A percentile compares a stretch with the other conserved stretches of the same genome.
Evolutionary conservation across 2,888 invertebrate species (phyloP).

Genomic region (Aproaerema taeniolella): DNA sequence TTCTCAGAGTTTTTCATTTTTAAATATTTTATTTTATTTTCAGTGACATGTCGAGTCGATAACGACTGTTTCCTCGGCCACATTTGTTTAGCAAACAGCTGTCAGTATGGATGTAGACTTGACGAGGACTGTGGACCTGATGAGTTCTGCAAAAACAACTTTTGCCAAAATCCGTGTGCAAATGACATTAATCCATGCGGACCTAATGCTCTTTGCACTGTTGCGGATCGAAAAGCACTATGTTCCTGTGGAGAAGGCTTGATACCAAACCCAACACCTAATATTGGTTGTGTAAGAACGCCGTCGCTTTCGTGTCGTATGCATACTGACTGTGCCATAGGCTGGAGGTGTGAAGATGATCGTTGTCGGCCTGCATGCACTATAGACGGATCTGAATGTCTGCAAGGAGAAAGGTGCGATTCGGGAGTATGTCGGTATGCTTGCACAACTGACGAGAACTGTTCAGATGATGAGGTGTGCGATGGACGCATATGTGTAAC

Average conservation of each 20-base stretch:
- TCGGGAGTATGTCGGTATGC: conserved; percentile 89
- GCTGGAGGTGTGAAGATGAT: conserved; percentile 84
- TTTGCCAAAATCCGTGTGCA: conserved; percentile 87
- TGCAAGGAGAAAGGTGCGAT: conserved; percentile 88
- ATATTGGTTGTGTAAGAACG: conserved; percentile 90
- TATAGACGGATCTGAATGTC: conserved; percentile 81
- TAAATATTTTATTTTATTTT: conserved; percentile 22
- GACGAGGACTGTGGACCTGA: conserved; percentile 93
- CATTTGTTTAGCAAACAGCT: conserved; percentile 91
- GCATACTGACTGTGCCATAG: conserved; percentile 85
- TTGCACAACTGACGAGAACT: conserved; percentile 90
- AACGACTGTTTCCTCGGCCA: conserved; percentile 95
- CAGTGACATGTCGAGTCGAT: conserved; percentile 92
- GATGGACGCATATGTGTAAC: conserved; percentile 86
- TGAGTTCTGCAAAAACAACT: conserved; percentile 88
- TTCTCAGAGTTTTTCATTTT: not conserved
- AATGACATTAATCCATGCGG: conserved; percentile 85
- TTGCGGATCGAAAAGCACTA: conserved; percentile 87
- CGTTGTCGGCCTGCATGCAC: conserved; percentile 89
- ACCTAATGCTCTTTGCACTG: conserved; percentile 88
- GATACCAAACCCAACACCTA: conserved; percentile 92
- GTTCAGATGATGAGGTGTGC: conserved; percentile 91
- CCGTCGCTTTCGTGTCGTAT: conserved; percentile 86
- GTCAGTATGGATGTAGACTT: conserved; percentile 89
- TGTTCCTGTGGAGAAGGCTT: conserved; percentile 88